These are phyloP conservation scores for Trichonephila inaurata DNA, from an alignment of 1,140 invertebrate genomes.

Conservation along the genomic window DNA sequence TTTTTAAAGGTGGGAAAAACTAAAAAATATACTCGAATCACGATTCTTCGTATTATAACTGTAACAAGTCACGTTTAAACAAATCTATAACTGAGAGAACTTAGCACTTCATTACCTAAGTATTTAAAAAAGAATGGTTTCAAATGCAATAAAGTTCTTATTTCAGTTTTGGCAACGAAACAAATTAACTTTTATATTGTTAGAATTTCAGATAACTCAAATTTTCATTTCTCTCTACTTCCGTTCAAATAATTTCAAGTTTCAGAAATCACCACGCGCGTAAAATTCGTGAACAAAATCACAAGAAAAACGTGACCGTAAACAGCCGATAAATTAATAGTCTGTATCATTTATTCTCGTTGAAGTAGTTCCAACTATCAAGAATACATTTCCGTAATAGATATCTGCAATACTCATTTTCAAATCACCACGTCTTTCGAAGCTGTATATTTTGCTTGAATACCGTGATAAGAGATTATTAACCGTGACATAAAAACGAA, in stretches of 20 bases:
- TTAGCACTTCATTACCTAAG: too few species aligned
- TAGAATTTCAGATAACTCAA: too few species aligned
- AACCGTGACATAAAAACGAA: constrained; percentile 1
- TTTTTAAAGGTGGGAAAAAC: too few species aligned
- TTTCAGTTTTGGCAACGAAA: too few species aligned
- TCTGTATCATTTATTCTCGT: background rate
- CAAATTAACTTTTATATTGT: too few species aligned
- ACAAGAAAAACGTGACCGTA: background rate
- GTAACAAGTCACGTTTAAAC: too few species aligned
- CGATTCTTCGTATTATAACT: too few species aligned
- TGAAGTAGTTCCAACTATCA: background rate
- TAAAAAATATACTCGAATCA: too few species aligned
- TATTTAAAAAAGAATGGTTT: too few species aligned
- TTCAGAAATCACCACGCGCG: background rate
- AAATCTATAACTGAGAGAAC: too few species aligned
- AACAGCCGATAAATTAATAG: background rate
- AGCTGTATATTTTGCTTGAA: background rate
- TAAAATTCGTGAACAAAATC: background rate
- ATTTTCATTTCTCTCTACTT: too few species aligned
- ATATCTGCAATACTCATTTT: background rate
- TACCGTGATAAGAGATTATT: background rate
- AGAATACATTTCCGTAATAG: background rate
- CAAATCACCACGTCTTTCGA: background rate
- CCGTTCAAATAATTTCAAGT: background rate
- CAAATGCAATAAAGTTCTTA: too few species aligned